Evolutionary conservation across 1,140 invertebrate species (phyloP), one percentile per base, ranked within the genome.

Genomic region (Subanguina moxae): DNA sequence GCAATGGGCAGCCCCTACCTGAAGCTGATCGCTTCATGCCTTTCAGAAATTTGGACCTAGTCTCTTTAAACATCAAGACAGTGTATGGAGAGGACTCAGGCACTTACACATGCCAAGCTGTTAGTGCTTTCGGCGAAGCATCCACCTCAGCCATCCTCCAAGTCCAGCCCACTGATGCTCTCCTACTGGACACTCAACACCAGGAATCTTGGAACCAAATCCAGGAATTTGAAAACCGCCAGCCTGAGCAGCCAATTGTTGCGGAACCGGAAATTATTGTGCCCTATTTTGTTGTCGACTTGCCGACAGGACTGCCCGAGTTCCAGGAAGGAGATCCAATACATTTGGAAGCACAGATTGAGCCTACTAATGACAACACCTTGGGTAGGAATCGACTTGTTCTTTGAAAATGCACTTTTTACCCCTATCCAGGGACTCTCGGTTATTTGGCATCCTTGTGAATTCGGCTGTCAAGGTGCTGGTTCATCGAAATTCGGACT

Each of bases 41-140:
- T 57, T 90, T 92, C 1, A 91, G 95, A 84, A 94, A 98, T 84
- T 96, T 98, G 83, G 94, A 96, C 82, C 95, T 95, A 82, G 93
- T 97, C 8, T 91, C 92, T 42, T 84, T 99, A 28, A 94, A 97
- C 83, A 88, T 99, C 32, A 84, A 97, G 1, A 92, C 91, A 75
- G 92, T 94, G 5, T 97, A 96, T 82, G 91, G 93, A 42, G 91
- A 93, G 80, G 95, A 99, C 84, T 93, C 91, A 25, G 95, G 95
- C 48, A 68, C 83, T 13, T 96, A 95, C 83, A 92, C 92, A 87
- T 94, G 92, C 85, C 90, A 90, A 69, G 93, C 93, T 42, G 92
- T 89, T 8, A 94, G 94, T 83, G 85, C 89, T 67, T 87, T 91
- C 76, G 94, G 93, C 58, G 90, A 94, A 87, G 92, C 91, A 67